phyloP scores from a whole-genome alignment of 2,888 invertebrate genomes.

The Dolomedes plantarius region DNA sequence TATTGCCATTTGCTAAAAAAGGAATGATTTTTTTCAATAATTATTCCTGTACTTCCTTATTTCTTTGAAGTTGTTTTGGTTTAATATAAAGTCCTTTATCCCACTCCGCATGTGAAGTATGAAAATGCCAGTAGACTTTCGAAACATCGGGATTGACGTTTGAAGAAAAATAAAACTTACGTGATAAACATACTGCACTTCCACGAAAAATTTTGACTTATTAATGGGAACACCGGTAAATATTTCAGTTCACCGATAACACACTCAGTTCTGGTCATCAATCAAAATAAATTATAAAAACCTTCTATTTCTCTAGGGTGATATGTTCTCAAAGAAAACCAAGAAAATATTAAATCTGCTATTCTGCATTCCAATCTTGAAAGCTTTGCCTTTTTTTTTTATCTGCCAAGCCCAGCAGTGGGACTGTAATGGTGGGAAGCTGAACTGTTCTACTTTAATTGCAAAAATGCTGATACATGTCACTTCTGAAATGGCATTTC shows the following conservation, averaged over 20 bases:
- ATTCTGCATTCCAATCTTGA: neutral
- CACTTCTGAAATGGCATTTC: constrained; percentile 35
- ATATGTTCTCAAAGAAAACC: neutral
- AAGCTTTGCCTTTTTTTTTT: neutral
- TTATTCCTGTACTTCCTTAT: too few species aligned
- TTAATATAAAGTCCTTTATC: too few species aligned
- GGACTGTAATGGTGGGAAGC: constrained; percentile 17
- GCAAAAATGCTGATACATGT: constrained; percentile 13
- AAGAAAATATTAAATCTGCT: constrained; percentile 7
- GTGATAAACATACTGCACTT: too few species aligned
- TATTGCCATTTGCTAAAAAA: too few species aligned
- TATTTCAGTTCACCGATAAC: neutral
- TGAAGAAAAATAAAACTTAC: too few species aligned
- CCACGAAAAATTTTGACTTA: neutral
- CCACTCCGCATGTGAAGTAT: too few species aligned
- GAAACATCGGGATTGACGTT: too few species aligned
- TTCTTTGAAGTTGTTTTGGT: too few species aligned
- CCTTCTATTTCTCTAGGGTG: neutral
- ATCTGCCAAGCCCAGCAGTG: constrained; percentile 10
- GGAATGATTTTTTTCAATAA: too few species aligned
- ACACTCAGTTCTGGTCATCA: neutral
- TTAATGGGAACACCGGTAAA: neutral
- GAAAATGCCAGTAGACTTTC: too few species aligned
- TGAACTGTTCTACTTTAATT: constrained; percentile 14
- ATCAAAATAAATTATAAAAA: neutral